A percentile compares a stretch with the other conserved stretches of the same genome.
Evolutionary conservation across 2,113 vertebrate species (phyloP).

Genomic region (Antigone vipio): DNA sequence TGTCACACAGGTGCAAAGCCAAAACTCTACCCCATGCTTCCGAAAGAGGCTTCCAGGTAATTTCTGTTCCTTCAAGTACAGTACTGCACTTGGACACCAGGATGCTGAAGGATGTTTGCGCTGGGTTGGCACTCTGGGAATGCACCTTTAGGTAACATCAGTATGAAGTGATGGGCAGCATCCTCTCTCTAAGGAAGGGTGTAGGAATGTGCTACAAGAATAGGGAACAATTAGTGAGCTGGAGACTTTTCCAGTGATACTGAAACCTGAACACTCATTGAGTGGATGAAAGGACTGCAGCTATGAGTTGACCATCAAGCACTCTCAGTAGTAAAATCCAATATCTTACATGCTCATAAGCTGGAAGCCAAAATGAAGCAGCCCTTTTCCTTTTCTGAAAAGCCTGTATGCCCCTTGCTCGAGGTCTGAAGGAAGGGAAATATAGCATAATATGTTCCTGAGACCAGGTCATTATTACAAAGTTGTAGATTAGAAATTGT

Average conservation of each 20-base stretch:
- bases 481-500: constrained; percentile 29
- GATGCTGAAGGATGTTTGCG: neutral
- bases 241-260: neutral
- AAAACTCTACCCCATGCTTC: neutral
- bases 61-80: neutral
- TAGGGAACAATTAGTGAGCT: neutral
- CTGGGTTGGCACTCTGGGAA: neutral
- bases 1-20: neutral
- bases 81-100: too few relatives aligned
- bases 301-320: neutral
- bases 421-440: neutral
- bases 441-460: neutral
- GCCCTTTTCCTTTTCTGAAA: neutral
- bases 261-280: neutral
- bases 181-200: neutral
- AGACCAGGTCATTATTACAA: constrained; percentile 39
- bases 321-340: neutral
- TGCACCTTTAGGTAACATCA: neutral
- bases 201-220: neutral
- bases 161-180: neutral
- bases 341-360: neutral
- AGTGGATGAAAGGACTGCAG: neutral
- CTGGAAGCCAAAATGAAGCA: neutral
- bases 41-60: neutral
- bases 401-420: neutral